Evolutionary conservation across 2,888 invertebrate genomes (phyloP), one percentile per base, ranked within the genome.

Genomic region (Busseola fusca): DNA sequence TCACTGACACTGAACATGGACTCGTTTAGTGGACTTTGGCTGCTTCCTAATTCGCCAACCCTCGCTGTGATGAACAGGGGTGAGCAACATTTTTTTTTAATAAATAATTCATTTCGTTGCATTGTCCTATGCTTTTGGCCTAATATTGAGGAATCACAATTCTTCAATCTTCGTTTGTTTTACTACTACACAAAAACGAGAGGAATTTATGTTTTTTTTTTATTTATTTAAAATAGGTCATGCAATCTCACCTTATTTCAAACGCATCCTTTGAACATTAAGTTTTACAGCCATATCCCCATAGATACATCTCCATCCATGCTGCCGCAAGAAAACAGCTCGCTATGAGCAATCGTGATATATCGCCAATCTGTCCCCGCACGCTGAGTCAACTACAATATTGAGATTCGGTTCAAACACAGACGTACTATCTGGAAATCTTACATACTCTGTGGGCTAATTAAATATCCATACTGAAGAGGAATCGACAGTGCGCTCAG

Each of bases 361-460:
- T n/a, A n/a, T n/a, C n/a, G n/a, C n/a, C n/a, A n/a, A n/a, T n/a
- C 60, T 30, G 42, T 64, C 48, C 42, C 71, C 60, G 37, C 56
- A 30, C 25, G 50, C 42, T 57, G 21, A 27, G 25, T n/a, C 21
- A 30, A 16, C 34, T 16, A 40, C n/a, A 16, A 68, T 34, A 1
- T 77, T 60, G 50, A 50, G 14, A 50, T 48, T 34, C 18, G 25
- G 30, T 18, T 25, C 65, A 50, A 75, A 40, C 40, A 58, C 25
- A 45, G 40, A 75, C 1, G 12, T 34, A 65, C 16, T 34, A 27
- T 10, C 57, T 76, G 14, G 1, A 50, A 7, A 12, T 42, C 27
- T 42, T 45, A 27, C 30, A 21, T 25, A 21, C 21, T 10, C 10
- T 45, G 34, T 68, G 37, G n/a, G 14, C 34, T 52, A 12, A 27